Percentiles rank a stretch among this genome's conserved stretches.
Conservation (phyloP, 2,113 vertebrate genomes). For the Upupa epops region DNA sequence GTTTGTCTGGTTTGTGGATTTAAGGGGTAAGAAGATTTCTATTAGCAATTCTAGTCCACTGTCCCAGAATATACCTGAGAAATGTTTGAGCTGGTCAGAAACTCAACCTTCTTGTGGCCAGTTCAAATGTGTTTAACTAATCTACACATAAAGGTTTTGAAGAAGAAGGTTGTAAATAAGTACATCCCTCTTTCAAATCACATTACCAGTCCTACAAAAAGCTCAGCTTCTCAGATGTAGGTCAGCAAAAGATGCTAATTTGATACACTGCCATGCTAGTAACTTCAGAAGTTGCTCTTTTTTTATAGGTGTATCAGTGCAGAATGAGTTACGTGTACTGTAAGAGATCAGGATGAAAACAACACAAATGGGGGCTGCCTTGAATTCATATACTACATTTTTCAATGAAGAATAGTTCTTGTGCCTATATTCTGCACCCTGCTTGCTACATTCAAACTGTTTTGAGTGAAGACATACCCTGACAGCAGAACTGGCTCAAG, state of each 20-base stretch:
- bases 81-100: not conserved
- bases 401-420: not conserved
- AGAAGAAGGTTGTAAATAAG: not conserved
- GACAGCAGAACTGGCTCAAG: not conserved
- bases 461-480: not conserved
- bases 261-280: not conserved
- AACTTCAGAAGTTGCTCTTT: not conserved
- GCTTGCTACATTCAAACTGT: not conserved
- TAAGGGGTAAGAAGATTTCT: not conserved
- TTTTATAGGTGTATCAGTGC: not conserved
- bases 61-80: not conserved
- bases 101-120: not conserved
- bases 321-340: not conserved
- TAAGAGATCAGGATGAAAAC: not conserved
- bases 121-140: not conserved
- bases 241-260: not conserved
- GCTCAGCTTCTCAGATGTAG: not conserved
- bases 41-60: too few relatives aligned
- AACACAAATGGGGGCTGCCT: not conserved
- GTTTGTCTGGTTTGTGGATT: not conserved
- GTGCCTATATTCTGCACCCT: not conserved
- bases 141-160: not conserved
- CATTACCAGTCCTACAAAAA: fast-evolving
- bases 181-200: not conserved
- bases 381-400: not conserved